Evolutionary conservation across 1,140 invertebrate species (phyloP).

Genomic region (Elymnias hypermnestra): DNA sequence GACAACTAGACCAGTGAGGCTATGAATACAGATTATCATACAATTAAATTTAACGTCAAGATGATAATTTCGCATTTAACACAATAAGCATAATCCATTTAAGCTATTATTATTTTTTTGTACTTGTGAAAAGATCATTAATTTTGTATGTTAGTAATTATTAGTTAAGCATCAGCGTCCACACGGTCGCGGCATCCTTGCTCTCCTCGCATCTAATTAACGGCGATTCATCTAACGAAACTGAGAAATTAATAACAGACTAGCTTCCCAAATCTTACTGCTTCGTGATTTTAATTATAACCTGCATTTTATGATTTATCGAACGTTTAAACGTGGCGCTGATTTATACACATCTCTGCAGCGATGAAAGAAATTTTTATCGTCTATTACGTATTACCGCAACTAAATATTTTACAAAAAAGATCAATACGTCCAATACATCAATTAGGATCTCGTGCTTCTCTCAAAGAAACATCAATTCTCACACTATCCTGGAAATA

Average conservation of each 20-base stretch:
- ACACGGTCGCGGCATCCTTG: constrained; percentile 44
- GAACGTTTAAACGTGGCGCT: constrained; percentile 37
- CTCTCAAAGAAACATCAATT: too few relatives aligned
- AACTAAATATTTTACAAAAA: too few relatives aligned
- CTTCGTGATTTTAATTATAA: constrained; percentile 68
- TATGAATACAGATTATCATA: too few relatives aligned
- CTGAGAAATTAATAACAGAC: constrained; percentile 68
- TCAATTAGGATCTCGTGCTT: too few relatives aligned
- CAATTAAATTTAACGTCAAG: too few relatives aligned
- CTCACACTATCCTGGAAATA: background rate
- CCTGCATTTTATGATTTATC: constrained; percentile 59
- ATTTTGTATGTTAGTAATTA: constrained; percentile 52
- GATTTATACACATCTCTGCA: constrained; percentile 38
- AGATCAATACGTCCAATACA: too few relatives aligned
- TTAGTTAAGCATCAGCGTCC: constrained; percentile 64
- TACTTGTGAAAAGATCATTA: constrained; percentile 60
- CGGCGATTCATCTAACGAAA: constrained; percentile 68
- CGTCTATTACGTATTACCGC: constrained; percentile 2
- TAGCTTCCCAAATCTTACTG: constrained; percentile 54
- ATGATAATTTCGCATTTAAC: too few relatives aligned
- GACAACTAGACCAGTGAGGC: too few relatives aligned
- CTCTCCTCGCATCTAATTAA: constrained; percentile 53
- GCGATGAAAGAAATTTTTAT: constrained; percentile 8
- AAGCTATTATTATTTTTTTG: constrained; percentile 23
- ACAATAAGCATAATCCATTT: too few relatives aligned